phyloP scores from a whole-genome alignment of 64 coral and sea anemone species.

The Montipora capricornis region DNA sequence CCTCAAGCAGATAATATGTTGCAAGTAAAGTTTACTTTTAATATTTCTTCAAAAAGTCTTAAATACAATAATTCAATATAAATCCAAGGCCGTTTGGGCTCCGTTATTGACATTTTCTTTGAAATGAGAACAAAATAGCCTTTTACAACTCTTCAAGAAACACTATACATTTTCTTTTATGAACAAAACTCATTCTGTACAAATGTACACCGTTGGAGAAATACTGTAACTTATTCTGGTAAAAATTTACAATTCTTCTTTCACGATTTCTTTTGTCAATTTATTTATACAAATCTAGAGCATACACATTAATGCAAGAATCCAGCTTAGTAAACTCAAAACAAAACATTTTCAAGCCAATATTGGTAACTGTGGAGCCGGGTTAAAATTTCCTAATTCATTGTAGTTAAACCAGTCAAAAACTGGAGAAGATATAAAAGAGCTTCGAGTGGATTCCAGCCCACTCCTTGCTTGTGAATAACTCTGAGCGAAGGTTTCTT shows the following conservation, averaged over 20 bases:
- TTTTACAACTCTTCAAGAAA: constrained; percentile 52
- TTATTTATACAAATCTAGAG: constrained; percentile 47
- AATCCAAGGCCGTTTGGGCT: constrained; percentile 48
- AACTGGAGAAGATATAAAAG: constrained; percentile 36
- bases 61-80: constrained; percentile 51
- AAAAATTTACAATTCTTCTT: constrained; percentile 66
- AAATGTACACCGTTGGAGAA: constrained; percentile 60
- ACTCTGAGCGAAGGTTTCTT: not conserved
- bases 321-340: constrained; percentile 12
- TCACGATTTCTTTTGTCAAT: constrained; percentile 19
- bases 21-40: constrained; percentile 38
- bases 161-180: constrained; percentile 55
- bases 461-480: constrained; percentile 5
- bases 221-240: constrained; percentile 41
- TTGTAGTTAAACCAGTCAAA: constrained; percentile 36
- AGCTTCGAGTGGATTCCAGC: constrained; percentile 39
- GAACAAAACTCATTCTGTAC: constrained; percentile 56
- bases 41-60: constrained; percentile 52
- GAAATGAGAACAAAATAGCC: constrained; percentile 51
- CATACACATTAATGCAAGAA: not conserved
- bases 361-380: constrained; percentile 38
- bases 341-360: constrained; percentile 1
- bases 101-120: constrained; percentile 37
- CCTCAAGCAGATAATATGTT: not conserved
- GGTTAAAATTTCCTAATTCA: constrained; percentile 54